phyloP scores from a whole-genome alignment of 2,888 invertebrate genomes.

The Charanyca ferruginea region DNA sequence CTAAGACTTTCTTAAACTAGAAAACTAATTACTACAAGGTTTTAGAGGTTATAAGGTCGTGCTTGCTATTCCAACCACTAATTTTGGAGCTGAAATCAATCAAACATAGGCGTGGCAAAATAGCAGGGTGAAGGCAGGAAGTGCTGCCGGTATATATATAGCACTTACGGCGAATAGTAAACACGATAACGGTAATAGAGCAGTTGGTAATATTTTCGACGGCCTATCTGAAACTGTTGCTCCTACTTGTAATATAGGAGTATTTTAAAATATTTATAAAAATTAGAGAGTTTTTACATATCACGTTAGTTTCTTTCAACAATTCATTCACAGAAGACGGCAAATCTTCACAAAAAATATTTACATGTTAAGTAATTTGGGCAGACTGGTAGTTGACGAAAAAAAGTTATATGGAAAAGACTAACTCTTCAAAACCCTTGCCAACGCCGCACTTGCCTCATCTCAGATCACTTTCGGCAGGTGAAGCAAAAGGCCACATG shows the following conservation, averaged over 20 bases:
- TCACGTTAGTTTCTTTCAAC: too few relatives aligned
- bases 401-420: not conserved
- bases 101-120: conserved; percentile 36
- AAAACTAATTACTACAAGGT: not conserved
- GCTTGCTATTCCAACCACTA: not conserved
- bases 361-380: not conserved
- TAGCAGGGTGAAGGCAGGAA: conserved; percentile 16
- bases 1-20: not conserved
- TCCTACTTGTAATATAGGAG: too few relatives aligned
- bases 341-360: not conserved
- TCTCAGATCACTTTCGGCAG: not conserved
- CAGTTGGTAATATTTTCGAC: not conserved
- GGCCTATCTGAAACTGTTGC: not conserved
- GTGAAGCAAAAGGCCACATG: not conserved
- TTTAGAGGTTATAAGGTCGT: conserved; percentile 10
- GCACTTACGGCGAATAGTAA: conserved; percentile 2
- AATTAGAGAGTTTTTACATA: not conserved
- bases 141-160: conserved; percentile 2
- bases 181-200: not conserved
- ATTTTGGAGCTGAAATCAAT: conserved; percentile 23
- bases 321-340: not conserved
- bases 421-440: not conserved
- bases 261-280: not conserved
- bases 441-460: not conserved
- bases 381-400: not conserved